Conservation (phyloP, 2,113 vertebrate species). For the Syrrhaptes paradoxus region DNA sequence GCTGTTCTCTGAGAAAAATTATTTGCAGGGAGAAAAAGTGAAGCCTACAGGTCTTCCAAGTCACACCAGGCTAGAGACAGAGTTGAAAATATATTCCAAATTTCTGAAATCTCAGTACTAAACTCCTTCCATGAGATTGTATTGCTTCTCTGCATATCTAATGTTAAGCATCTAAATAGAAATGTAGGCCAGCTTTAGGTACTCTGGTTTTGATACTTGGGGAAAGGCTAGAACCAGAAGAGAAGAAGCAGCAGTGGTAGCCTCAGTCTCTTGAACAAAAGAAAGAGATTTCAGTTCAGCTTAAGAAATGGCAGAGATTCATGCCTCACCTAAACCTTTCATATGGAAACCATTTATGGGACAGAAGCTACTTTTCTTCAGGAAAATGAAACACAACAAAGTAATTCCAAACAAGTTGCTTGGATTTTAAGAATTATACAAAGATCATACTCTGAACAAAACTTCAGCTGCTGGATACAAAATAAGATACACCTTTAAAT, state of each 20-base stretch:
- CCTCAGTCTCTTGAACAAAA: background rate
- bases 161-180: background rate
- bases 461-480: background rate
- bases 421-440: background rate
- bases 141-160: background rate
- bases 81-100: background rate
- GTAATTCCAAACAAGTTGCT: background rate
- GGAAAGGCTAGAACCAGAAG: background rate
- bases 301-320: background rate
- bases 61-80: background rate
- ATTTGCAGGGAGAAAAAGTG: background rate
- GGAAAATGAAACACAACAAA: slow-evolving; percentile 1
- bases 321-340: background rate
- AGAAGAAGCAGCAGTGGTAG: background rate
- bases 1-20: background rate
- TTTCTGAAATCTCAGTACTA: background rate
- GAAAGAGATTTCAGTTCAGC: background rate
- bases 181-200: background rate
- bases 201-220: background rate
- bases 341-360: background rate
- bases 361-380: background rate
- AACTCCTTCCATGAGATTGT: background rate
- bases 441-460: background rate
- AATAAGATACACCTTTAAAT: background rate
- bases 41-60: background rate